Conservation (phyloP, 2,113 vertebrate species). For the Emydura subglobosa region DNA sequence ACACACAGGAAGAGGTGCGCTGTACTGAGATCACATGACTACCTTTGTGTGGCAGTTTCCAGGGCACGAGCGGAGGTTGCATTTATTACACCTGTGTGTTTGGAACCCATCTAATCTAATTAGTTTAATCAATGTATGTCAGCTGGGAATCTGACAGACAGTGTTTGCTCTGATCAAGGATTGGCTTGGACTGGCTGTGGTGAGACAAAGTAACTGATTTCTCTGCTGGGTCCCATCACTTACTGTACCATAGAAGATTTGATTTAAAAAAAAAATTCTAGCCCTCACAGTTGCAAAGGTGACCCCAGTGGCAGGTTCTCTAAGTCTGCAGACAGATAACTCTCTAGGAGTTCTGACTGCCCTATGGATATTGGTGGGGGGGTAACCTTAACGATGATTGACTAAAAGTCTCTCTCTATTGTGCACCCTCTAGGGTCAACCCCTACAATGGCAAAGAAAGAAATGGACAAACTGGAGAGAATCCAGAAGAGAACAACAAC, state of each 20-base stretch:
- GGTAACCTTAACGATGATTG: rapidly evolving
- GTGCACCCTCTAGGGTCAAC: not conserved
- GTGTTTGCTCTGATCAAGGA: rapidly evolving
- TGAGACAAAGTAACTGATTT: not conserved
- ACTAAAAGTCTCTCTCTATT: not conserved
- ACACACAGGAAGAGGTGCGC: rapidly evolving
- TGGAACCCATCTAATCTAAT: not conserved
- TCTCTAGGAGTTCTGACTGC: not conserved
- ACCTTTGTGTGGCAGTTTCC: not conserved
- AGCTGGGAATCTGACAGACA: not conserved
- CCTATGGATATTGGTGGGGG: rapidly evolving
- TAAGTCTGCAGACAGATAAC: not conserved
- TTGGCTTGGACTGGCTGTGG: not conserved
- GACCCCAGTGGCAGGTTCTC: not conserved
- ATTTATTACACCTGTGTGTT: not conserved
- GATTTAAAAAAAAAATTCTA: not conserved
- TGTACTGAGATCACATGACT: rapidly evolving
- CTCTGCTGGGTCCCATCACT: not conserved
- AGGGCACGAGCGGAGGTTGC: not conserved
- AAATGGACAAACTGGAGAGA: not conserved
- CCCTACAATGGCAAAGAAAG: not conserved
- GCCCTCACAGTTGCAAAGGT: rapidly evolving
- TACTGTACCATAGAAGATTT: not conserved
- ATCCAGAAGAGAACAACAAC: not conserved
- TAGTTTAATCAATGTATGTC: not conserved